phyloP scores from a whole-genome alignment of 2,113 vertebrate genomes.

The Ptilorrhoa leucosticta region DNA sequence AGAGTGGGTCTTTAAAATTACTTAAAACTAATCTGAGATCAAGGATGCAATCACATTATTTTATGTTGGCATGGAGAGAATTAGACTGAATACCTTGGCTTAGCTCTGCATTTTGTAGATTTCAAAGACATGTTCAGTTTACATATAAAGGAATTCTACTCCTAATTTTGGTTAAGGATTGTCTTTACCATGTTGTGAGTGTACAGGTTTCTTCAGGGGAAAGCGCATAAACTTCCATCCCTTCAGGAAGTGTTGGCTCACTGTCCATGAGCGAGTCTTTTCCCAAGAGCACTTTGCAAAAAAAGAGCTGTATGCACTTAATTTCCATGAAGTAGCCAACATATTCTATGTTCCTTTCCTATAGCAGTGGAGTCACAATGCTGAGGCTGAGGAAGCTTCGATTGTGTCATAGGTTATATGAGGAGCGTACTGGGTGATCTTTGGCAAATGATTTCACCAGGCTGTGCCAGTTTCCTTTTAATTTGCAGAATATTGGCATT shows the following conservation, averaged over 20 bases:
- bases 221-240: neutral
- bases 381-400: neutral
- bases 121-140: neutral
- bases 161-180: neutral
- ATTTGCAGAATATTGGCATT: neutral
- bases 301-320: neutral
- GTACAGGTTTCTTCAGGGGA: neutral
- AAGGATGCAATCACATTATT: neutral
- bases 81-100: neutral
- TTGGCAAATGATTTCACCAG: neutral
- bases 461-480: neutral
- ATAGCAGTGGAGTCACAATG: neutral
- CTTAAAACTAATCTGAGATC: neutral
- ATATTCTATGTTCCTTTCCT: neutral
- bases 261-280: neutral
- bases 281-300: neutral
- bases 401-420: neutral
- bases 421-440: neutral
- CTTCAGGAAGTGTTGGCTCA: neutral
- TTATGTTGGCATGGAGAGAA: neutral
- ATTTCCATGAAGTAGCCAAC: neutral
- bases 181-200: neutral
- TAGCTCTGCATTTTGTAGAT: neutral
- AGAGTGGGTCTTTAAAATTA: neutral
- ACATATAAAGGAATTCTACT: neutral